These are phyloP conservation scores for Lordiphosa mommai DNA, from an alignment of 1,140 invertebrate genomes.

Conservation along the genomic window DNA sequence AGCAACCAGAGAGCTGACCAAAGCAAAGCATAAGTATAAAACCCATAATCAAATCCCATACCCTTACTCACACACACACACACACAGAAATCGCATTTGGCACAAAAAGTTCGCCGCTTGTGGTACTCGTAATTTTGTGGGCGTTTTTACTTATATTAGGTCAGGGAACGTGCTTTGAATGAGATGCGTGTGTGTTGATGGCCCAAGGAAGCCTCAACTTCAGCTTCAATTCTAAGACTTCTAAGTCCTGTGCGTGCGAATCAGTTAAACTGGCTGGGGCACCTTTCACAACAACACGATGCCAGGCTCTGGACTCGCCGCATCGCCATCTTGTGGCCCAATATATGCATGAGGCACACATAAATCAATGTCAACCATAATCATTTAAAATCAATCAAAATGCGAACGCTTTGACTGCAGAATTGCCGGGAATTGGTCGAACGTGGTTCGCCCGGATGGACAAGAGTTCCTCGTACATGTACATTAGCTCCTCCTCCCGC, in stretches of 20 bases:
- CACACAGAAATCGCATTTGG: conserved; percentile 32
- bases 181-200: conserved; percentile 13
- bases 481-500: conserved; percentile 14
- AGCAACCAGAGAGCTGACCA: conserved; percentile 38
- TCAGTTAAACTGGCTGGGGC: conserved; percentile 43
- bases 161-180: conserved; percentile 78
- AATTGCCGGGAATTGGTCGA: conserved; percentile 76
- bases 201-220: not conserved
- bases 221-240: conserved; percentile 38
- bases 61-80: conserved; percentile 7
- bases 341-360: conserved; percentile 78
- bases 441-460: conserved; percentile 43
- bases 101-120: conserved; percentile 68
- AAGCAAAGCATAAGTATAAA: conserved; percentile 16
- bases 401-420: conserved; percentile 78
- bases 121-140: conserved; percentile 72
- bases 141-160: conserved; percentile 78
- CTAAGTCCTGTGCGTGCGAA: conserved; percentile 64
- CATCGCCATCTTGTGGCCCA: conserved; percentile 67
- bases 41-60: conserved; percentile 34
- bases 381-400: conserved; percentile 80
- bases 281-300: conserved; percentile 43
- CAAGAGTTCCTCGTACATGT: conserved; percentile 16
- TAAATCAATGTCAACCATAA: conserved; percentile 80
- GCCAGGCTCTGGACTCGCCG: conserved; percentile 9